Conservation (phyloP, 2,113 vertebrate species). For the Tricholaema leucomelas region DNA sequence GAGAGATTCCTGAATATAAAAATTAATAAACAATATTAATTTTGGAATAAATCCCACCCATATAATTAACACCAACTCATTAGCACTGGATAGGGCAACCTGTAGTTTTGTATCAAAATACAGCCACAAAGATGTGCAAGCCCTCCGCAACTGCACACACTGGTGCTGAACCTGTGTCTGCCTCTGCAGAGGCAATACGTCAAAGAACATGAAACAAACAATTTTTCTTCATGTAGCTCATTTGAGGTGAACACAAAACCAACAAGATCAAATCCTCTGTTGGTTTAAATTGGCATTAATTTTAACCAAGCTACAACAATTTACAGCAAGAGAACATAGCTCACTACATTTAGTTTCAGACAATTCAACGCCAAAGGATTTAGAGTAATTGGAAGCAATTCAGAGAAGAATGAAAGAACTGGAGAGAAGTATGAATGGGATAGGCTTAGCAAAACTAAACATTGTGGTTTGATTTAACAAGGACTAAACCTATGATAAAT, state of each 20-base stretch:
- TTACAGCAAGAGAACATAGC: not conserved
- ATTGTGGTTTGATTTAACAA: not conserved
- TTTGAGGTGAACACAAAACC: not conserved
- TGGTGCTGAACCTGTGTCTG: not conserved
- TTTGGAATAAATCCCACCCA: too few relatives aligned
- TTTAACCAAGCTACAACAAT: not conserved
- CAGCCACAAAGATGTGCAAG: not conserved
- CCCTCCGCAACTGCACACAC: not conserved
- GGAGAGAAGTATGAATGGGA: not conserved
- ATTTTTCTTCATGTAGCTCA: not conserved
- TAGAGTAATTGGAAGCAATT: not conserved
- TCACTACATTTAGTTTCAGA: not conserved
- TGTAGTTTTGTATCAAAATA: too few relatives aligned
- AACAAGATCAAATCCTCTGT: not conserved
- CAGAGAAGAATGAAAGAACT: not conserved
- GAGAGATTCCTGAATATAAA: too few relatives aligned
- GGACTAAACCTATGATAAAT: not conserved
- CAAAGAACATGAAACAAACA: not conserved
- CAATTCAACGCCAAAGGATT: not conserved
- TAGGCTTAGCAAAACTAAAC: not conserved
- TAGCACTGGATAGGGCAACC: not conserved
- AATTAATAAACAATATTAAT: too few relatives aligned
- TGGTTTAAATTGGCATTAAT: conserved; percentile 23
- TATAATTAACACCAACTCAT: not conserved
- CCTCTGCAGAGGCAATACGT: not conserved